phyloP scores from a whole-genome alignment of 2,888 invertebrate genomes.

The Malachius bipustulatus region DNA sequence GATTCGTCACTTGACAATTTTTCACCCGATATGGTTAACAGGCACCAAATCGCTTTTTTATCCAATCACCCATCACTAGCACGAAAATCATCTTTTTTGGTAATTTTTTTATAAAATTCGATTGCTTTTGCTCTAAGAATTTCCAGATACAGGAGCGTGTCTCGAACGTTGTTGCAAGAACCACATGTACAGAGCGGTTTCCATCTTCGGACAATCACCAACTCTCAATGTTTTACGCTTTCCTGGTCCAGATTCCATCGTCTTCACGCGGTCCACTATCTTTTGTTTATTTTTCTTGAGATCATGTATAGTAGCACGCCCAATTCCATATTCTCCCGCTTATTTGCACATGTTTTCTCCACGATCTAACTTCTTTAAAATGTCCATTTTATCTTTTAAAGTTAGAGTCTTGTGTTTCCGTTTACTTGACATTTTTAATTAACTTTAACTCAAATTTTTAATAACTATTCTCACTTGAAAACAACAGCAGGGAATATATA shows the following conservation, averaged over 20 bases:
- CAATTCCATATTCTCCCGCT: slow-evolving; percentile 1
- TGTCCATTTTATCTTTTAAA: slow-evolving; percentile 6
- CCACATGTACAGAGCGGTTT: slow-evolving; percentile 6
- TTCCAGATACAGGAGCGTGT: slow-evolving; percentile 22
- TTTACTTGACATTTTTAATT: too few relatives aligned
- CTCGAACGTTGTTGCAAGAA: slow-evolving; percentile 19
- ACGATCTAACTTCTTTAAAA: slow-evolving; percentile 5
- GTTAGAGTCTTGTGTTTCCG: too few relatives aligned
- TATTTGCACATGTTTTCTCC: slow-evolving; percentile 1
- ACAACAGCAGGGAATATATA: too few relatives aligned
- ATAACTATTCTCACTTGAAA: too few relatives aligned
- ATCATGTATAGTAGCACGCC: slow-evolving; percentile 19
- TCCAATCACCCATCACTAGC: slow-evolving; percentile 27
- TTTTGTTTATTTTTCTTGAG: slow-evolving; percentile 15
- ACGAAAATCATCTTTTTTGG: slow-evolving; percentile 24
- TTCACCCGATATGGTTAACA: slow-evolving; percentile 20
- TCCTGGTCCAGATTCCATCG: slow-evolving; percentile 22
- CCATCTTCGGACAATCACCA: slow-evolving; percentile 19
- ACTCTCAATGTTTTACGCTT: slow-evolving; percentile 23
- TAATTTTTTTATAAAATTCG: slow-evolving; percentile 24
- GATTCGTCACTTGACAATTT: slow-evolving; percentile 20
- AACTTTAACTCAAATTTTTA: too few relatives aligned
- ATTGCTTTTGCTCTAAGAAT: slow-evolving; percentile 19
- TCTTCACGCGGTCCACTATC: slow-evolving; percentile 19
- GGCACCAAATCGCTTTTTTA: slow-evolving; percentile 27